Base-by-base conservation (phyloP, 1,140 invertebrate species). In the Calliopsis andreniformis region DNA sequence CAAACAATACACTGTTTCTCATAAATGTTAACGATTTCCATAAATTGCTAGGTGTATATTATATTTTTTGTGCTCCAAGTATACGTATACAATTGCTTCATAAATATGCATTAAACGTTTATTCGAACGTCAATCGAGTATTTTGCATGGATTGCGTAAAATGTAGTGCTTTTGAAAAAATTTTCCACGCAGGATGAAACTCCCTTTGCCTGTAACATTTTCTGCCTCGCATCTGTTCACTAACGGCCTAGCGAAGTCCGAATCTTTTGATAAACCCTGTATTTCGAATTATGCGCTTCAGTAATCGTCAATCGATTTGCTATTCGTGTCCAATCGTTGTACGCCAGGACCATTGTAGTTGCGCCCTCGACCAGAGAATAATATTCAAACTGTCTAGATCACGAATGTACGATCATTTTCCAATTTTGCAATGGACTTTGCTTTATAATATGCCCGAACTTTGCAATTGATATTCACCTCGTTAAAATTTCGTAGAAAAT, bases 231-330 rank as follows among this genome's bases (percentile, higher is more conserved):
- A n/a, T 43, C 61, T 43, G 35, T 75, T 59, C 58, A 39, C 66
- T 53, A 68, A 75, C 42, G 32, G 28, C 18, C 25, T 51, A 67
- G 53, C 63, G 49, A 55, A 63, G 59, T 55, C 55, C 51, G 23
- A 4, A 67, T 77, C 72, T 82, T 82, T 82, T 62, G 66, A 23
- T 55, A 42, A 71, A 66, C 35, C 66, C 72, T 77, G 67, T 70
- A 81, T 80, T 71, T 77, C 72, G 49, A 81, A 82, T 82, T 81
- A 82, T 47, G 53, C 72, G 80, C 55, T 67, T 67, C 62, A 59
- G 78, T 82, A 87, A 87, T 87, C 86, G 79, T 85, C 86, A 84
- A 87, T 88, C 87, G 83, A 88, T 88, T 88, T 51, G 61, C 84
- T 53, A 87, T 87, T 86, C 80, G 73, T 80, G 80, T 82, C 78